phyloP scores from a whole-genome alignment of 2,113 vertebrate species.

The Rhynchomys soricoides region DNA sequence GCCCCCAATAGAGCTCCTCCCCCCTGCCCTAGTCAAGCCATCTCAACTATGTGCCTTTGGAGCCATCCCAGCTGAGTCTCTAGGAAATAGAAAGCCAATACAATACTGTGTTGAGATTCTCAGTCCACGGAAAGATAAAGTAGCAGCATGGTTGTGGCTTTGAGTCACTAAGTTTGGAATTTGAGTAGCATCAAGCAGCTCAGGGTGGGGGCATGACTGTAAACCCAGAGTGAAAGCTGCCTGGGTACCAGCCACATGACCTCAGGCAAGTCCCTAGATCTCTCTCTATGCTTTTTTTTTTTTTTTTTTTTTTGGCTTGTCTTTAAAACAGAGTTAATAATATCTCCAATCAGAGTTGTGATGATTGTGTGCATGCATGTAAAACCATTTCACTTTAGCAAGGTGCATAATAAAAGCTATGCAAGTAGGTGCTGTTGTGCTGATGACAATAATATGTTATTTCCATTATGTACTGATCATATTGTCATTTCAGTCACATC shows the following conservation, averaged over 20 bases:
- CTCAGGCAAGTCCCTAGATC: neutral
- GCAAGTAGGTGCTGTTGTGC: neutral
- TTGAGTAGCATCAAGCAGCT: neutral
- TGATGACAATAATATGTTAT: neutral
- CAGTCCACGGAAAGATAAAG: neutral
- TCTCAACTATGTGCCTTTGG: neutral
- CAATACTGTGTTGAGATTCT: neutral
- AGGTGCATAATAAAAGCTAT: neutral
- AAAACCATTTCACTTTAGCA: conserved; percentile 20
- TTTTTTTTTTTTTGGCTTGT: neutral
- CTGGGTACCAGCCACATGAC: neutral
- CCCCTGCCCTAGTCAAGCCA: neutral
- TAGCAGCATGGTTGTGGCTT: neutral
- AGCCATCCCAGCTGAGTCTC: neutral
- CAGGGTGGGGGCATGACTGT: neutral
- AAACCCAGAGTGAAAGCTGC: neutral
- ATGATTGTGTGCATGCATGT: neutral
- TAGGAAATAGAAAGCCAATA: neutral
- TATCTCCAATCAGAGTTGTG: conserved; percentile 1
- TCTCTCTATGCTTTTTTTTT: neutral
- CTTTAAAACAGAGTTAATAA: conserved; percentile 24
- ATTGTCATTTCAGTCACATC: conserved; percentile 34
- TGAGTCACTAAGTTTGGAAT: conserved; percentile 19
- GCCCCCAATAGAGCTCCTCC: neutral
- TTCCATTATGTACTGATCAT: neutral